Percentiles rank a stretch among this genome's conserved stretches.
Evolutionary conservation across 1,140 invertebrate species (phyloP).

Genomic region (Procambarus clarkii): DNA sequence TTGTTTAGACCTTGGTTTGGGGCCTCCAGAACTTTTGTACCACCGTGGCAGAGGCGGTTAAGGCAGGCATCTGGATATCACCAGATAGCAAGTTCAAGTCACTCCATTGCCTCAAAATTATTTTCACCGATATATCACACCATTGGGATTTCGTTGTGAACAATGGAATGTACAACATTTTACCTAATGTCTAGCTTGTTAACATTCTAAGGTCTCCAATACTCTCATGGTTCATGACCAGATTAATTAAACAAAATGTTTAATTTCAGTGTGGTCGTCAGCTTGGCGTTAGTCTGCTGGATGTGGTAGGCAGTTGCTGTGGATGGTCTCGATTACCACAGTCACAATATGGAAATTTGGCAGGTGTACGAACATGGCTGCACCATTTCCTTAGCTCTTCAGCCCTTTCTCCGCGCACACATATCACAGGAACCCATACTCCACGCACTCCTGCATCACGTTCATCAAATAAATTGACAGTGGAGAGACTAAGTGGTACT

Average conservation of each 20-base stretch:
- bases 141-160: no score
- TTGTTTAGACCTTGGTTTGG: no score
- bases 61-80: no score
- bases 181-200: no score
- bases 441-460: conserved; percentile 47
- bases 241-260: neutral
- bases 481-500: conserved; percentile 41
- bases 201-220: no score
- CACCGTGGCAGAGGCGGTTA: no score
- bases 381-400: conserved; percentile 74
- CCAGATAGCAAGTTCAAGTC: no score
- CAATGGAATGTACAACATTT: no score
- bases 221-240: no score
- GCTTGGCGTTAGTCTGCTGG: conserved; percentile 65
- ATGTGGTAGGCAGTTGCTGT: conserved; percentile 78
- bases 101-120: no score
- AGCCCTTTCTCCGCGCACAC: conserved; percentile 54
- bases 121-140: no score
- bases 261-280: conserved; percentile 65
- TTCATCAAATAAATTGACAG: conserved; percentile 50
- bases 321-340: conserved; percentile 86
- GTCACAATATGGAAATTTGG: conserved; percentile 86
- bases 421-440: conserved; percentile 29
- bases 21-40: no score
- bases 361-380: conserved; percentile 84